Conservation (phyloP, 2,797 vertebrate genomes). For the Acrocephalus scirpaceus region DNA sequence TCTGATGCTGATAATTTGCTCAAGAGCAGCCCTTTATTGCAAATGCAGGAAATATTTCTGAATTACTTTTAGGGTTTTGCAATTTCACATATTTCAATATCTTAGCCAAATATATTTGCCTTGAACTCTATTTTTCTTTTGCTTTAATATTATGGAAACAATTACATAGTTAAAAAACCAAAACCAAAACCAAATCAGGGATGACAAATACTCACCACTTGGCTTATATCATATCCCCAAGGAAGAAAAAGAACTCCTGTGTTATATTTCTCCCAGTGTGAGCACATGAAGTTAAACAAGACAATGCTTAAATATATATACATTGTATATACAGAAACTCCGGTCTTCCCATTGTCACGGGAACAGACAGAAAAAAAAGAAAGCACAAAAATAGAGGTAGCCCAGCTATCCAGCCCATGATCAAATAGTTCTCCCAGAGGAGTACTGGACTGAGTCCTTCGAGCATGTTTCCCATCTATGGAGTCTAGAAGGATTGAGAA, state of each 20-base stretch:
- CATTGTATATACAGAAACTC: constrained; percentile 67
- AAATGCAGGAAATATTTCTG: constrained; percentile 25
- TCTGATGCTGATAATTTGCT: neutral
- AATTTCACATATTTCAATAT: constrained; percentile 16
- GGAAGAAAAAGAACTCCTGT: constrained; percentile 76
- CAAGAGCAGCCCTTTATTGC: neutral
- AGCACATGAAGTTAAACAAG: constrained; percentile 75
- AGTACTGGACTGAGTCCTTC: constrained; percentile 74
- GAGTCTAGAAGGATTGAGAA: constrained; percentile 59
- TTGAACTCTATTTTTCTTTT: constrained; percentile 4
- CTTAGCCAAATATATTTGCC: neutral
- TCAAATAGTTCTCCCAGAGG: constrained; percentile 76
- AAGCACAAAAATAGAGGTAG: constrained; percentile 72
- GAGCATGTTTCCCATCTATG: constrained; percentile 76
- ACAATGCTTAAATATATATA: constrained; percentile 70
- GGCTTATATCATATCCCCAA: constrained; percentile 75
- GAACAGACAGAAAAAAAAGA: constrained; percentile 76
- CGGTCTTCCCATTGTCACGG: constrained; percentile 51
- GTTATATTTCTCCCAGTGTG: constrained; percentile 78
- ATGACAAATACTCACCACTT: constrained; percentile 71
- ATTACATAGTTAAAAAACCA: neutral
- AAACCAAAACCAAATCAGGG: neutral
- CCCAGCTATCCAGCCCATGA: constrained; percentile 78
- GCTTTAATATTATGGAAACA: constrained; percentile 29
- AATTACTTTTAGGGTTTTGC: neutral